Percentiles rank a stretch among this genome's conserved stretches.
These are phyloP conservation scores for Lutjanus erythropterus DNA, from an alignment of 2,113 vertebrate species.

Conservation along the genomic window DNA sequence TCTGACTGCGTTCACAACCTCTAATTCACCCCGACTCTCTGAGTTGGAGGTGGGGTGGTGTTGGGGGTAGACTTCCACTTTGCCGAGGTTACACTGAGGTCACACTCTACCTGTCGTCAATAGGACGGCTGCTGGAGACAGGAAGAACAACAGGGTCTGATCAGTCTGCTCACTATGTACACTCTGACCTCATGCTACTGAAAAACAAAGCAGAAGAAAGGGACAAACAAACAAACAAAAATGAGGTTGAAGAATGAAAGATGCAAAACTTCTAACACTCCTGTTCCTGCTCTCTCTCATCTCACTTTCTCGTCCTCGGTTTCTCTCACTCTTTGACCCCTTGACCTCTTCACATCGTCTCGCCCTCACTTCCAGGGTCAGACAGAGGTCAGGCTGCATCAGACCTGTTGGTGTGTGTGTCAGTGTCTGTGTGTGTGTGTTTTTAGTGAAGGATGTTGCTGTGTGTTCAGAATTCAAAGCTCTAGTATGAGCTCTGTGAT, in stretches of 20 bases:
- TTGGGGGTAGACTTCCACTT: slow-evolving; percentile 26
- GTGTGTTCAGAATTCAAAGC: background rate
- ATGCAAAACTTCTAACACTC: too few species aligned
- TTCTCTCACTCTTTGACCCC: slow-evolving; percentile 33
- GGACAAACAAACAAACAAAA: background rate
- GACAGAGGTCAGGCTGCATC: slow-evolving; percentile 18
- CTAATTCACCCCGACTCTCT: slow-evolving; percentile 43
- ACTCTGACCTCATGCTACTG: background rate
- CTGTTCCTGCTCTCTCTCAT: background rate
- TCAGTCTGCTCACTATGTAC: background rate
- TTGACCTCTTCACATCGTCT: slow-evolving; percentile 37
- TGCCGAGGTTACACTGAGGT: slow-evolving; percentile 34
- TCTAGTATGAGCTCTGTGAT: too few species aligned
- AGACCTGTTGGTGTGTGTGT: slow-evolving; percentile 12
- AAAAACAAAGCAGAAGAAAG: background rate
- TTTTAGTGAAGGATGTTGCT: background rate
- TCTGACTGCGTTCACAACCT: slow-evolving; percentile 28
- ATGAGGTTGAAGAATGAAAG: background rate
- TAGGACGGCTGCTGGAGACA: slow-evolving; percentile 26
- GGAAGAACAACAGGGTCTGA: slow-evolving; percentile 47
- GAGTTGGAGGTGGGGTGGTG: background rate
- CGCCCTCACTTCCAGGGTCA: slow-evolving; percentile 38
- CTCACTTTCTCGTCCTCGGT: background rate
- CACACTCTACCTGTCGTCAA: slow-evolving; percentile 43
- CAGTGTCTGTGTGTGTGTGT: too few species aligned